A percentile compares a stretch with the other conserved stretches of the same genome.
phyloP scores from a whole-genome alignment of 2,888 invertebrate genomes.

The Strigamia maritima region DNA sequence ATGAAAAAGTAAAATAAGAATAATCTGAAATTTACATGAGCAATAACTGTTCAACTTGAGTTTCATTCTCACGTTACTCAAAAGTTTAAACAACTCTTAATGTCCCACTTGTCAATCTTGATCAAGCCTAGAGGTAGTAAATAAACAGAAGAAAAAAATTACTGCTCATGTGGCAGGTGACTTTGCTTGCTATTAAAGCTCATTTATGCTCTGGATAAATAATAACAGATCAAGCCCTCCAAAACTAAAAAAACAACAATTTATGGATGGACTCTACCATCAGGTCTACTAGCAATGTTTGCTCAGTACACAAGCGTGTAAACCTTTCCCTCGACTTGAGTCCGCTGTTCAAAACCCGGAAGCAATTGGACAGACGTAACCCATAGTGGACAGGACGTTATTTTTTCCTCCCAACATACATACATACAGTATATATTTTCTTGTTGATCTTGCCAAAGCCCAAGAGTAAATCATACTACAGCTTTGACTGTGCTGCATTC shows the following conservation, averaged over 20 bases:
- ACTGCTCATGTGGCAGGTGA: constrained; percentile 27
- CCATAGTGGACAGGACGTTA: constrained; percentile 10
- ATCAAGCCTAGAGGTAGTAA: constrained; percentile 21
- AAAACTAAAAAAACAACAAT: neutral
- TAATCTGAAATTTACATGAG: neutral
- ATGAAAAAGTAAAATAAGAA: neutral
- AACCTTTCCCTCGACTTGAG: constrained; percentile 21
- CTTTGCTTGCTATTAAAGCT: constrained; percentile 29
- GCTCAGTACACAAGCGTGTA: constrained; percentile 24
- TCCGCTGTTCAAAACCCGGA: constrained; percentile 27
- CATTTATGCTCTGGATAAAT: constrained; percentile 21
- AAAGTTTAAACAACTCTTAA: constrained; percentile 23
- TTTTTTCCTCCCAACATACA: neutral
- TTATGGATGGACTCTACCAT: constrained; percentile 21
- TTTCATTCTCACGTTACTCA: neutral
- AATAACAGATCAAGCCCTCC: constrained; percentile 29
- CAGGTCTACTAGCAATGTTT: constrained; percentile 24
- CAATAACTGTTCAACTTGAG: neutral
- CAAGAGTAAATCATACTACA: constrained; percentile 23
- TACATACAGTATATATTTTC: neutral
- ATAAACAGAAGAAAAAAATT: constrained; percentile 8
- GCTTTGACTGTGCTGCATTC: neutral
- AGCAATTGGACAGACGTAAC: constrained; percentile 4
- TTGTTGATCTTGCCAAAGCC: constrained; percentile 12
- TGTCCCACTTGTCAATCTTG: constrained; percentile 12